A percentile compares a stretch with the other conserved stretches of the same genome.
phyloP scores from a whole-genome alignment of 37 sponge, comb jelly and placozoan genomes.

The Cladorhizidae sp. region DNA sequence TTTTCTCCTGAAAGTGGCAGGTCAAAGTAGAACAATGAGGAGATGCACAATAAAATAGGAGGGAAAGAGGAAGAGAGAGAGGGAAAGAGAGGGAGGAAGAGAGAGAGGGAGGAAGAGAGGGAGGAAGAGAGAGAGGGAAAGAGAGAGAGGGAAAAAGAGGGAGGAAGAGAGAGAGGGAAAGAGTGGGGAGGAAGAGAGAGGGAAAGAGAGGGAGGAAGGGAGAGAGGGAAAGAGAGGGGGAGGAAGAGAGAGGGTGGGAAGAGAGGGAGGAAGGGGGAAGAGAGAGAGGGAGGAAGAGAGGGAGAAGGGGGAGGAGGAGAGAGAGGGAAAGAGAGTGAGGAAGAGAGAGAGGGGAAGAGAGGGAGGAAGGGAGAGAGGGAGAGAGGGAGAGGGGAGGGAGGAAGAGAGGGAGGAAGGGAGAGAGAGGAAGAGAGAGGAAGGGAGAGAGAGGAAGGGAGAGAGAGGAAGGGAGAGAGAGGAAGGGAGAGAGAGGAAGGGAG shows the following conservation, averaged over 20 bases:
- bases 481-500: constrained; percentile 2
- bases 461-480: too few relatives aligned
- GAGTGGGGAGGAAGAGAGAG: background rate
- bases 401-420: background rate
- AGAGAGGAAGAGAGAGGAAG: background rate
- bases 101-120: background rate
- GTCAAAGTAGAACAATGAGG: too few relatives aligned
- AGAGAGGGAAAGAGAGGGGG: background rate
- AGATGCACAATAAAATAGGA: too few relatives aligned
- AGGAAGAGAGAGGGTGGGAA: background rate
- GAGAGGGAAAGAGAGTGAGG: background rate
- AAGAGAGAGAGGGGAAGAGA: background rate
- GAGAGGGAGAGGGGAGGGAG: background rate
- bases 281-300: background rate
- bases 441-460: background rate
- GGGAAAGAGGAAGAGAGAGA: background rate
- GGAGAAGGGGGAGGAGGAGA: background rate
- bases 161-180: too few relatives aligned
- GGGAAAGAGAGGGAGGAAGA: constrained; percentile 4
- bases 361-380: constrained; percentile 5
- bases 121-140: background rate
- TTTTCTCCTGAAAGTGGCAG: constrained; percentile 6
- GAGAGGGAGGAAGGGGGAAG: background rate
- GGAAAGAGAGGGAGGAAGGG: constrained; percentile 1
- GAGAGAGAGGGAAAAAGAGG: background rate